Evolutionary conservation across 2,113 vertebrate species (phyloP).

Genomic region (Hippopotamus amphibius): DNA sequence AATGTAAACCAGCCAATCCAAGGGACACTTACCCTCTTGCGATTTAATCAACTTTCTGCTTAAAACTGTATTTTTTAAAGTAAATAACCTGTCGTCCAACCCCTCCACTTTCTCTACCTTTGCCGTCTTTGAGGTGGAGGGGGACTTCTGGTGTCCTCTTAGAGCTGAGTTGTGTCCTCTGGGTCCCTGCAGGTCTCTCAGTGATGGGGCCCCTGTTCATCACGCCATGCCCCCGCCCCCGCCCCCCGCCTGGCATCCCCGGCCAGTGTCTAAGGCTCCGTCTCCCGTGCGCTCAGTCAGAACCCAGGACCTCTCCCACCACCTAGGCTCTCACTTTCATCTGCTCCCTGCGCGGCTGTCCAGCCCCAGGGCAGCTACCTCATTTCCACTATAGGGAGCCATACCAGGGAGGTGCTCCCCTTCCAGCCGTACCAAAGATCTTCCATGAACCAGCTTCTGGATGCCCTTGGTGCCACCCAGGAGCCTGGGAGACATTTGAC

Average conservation of each 20-base stretch:
- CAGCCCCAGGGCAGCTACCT: not conserved
- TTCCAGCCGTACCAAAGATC: not conserved
- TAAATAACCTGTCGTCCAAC: not conserved
- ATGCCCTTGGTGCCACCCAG: not conserved
- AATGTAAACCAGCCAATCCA: not conserved
- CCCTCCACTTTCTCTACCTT: not conserved
- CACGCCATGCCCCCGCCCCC: not conserved
- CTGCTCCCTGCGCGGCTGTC: too few relatives aligned
- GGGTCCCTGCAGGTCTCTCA: not conserved
- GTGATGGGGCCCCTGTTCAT: not conserved
- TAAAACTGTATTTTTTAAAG: not conserved
- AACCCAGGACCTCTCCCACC: not conserved
- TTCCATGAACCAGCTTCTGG: not conserved
- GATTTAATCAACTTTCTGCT: not conserved
- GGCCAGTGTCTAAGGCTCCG: not conserved
- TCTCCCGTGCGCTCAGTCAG: not conserved
- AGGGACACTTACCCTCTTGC: not conserved
- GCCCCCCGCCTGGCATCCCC: not conserved
- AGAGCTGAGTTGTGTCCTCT: not conserved
- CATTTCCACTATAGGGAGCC: not conserved
- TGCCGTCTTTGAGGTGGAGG: not conserved
- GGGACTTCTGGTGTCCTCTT: not conserved
- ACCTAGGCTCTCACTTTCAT: not conserved
- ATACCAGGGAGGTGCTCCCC: not conserved
- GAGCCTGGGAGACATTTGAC: not conserved